Percentiles rank a stretch among this genome's conserved stretches.
phyloP scores from a whole-genome alignment of 2,888 invertebrate species.

The Sminthurinus aureus region DNA sequence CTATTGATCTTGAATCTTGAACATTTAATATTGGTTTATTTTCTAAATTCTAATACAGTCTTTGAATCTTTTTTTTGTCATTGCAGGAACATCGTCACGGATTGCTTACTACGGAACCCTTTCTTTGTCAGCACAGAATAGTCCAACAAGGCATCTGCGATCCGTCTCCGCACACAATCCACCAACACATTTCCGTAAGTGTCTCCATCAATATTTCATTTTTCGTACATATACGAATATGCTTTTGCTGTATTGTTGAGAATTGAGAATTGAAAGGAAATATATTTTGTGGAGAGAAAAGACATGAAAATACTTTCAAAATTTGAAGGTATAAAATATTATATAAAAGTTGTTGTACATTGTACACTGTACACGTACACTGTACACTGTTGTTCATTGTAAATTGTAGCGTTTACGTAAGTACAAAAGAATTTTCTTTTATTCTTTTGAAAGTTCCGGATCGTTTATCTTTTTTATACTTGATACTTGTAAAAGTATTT shows the following conservation, averaged over 20 bases:
- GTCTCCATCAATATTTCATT: background rate
- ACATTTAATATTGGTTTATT: background rate
- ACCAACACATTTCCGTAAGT: constrained; percentile 40
- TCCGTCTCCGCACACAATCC: constrained; percentile 40
- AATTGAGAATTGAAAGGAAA: background rate
- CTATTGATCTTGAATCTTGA: too few relatives aligned
- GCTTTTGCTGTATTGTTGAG: background rate
- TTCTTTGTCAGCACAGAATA: constrained; percentile 41
- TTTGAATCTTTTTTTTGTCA: background rate
- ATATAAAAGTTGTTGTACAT: too few relatives aligned
- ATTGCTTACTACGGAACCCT: constrained; percentile 41
- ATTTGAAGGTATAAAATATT: too few relatives aligned
- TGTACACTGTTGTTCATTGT: too few relatives aligned
- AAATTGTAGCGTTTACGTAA: too few relatives aligned
- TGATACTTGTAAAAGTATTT: too few relatives aligned
- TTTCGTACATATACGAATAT: background rate
- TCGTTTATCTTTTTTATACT: too few relatives aligned
- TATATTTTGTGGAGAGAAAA: background rate
- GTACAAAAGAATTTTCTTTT: too few relatives aligned
- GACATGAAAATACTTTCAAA: too few relatives aligned
- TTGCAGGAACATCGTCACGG: constrained; percentile 34
- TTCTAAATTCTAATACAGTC: background rate
- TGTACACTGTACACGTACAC: too few relatives aligned
- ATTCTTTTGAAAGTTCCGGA: too few relatives aligned
- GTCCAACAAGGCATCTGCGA: constrained; percentile 38